Base-by-base conservation (phyloP, 2,113 vertebrate species). In the Otus sunia region DNA sequence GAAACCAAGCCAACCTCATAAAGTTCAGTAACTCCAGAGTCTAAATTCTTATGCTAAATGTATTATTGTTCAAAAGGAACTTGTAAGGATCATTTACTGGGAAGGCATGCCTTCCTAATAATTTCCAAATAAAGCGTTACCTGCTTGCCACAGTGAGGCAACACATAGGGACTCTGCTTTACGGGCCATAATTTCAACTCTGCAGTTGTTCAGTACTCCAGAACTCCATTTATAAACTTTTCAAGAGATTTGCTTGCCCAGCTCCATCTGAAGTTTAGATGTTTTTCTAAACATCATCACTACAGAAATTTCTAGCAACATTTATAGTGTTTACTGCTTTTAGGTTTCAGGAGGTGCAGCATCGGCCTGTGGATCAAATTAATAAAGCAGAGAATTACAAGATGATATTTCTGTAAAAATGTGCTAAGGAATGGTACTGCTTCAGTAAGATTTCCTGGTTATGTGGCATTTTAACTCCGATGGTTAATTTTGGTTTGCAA, bases 1-100 rank as follows among this genome's bases (percentile, higher is more conserved):
- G 91, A 97, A 95, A 84, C 49, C 29, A 69, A 94, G 94, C 89
- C 92, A 97, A 86, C 6, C 80, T 87, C 72, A 91, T 96, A 95
- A 95, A 95, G 55, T 53, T 92, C 90, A 96, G 73, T 45, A 93
- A 95, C 49, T 95, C 86, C 95, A 93, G 86, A 95, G 76, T 72
- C 90, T 85, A 80, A 95, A 78, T 63, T 94, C 89, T 93, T 85
- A 85, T 49, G 55, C 78, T 83, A 73, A 91, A 79, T 58, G 26
- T 66, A 94, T 84, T 78, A 49, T 69, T 91, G 80, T 89, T 97
- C 71, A 88, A 96, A 96, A 92, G 86, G 69, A 92, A 53, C 91
- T 92, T 88, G 41, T 56, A 94, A 79, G 73, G 9, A 84, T 55
- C 17, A 56, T 87, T 95, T 91, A 81, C 64, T 85, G 69, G 49